A percentile compares a stretch with the other conserved stretches of the same genome.
Conservation (phyloP, 2,113 vertebrate genomes). For the Calidris pygmaea region DNA sequence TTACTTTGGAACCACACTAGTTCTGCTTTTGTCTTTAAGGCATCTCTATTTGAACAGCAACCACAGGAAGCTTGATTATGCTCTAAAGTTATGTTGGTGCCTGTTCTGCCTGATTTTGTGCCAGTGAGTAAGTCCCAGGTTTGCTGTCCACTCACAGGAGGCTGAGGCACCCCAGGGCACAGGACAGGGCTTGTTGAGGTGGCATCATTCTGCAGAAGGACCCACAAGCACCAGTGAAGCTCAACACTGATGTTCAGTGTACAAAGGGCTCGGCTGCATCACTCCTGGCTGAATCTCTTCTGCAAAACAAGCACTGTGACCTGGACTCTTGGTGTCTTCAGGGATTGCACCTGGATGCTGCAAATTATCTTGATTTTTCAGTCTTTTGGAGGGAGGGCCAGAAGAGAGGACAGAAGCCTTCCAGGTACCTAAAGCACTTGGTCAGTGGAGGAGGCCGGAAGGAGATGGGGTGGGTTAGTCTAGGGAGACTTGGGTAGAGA, state of each 20-base stretch:
- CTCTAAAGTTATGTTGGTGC: fast-evolving
- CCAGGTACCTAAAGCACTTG: neutral
- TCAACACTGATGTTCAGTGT: fast-evolving
- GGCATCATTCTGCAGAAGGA: neutral
- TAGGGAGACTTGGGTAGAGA: neutral
- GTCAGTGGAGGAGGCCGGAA: neutral
- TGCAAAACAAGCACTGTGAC: neutral
- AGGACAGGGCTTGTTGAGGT: neutral
- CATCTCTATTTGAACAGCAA: neutral
- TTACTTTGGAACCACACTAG: neutral
- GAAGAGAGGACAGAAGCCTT: neutral
- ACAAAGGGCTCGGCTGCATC: neutral
- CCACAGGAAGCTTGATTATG: neutral
- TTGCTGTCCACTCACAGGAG: fast-evolving
- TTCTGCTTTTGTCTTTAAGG: neutral
- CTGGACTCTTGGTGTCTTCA: neutral
- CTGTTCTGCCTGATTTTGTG: neutral
- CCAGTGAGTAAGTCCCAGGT: neutral
- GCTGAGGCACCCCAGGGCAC: fast-evolving
- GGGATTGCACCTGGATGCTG: neutral
- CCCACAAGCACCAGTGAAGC: neutral
- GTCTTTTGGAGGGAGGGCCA: neutral
- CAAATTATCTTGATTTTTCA: neutral
- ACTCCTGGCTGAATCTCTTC: neutral
- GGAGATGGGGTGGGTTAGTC: neutral